Evolutionary conservation across 2,888 invertebrate genomes (phyloP).

Genomic region (Acanthosepion lycidas): DNA sequence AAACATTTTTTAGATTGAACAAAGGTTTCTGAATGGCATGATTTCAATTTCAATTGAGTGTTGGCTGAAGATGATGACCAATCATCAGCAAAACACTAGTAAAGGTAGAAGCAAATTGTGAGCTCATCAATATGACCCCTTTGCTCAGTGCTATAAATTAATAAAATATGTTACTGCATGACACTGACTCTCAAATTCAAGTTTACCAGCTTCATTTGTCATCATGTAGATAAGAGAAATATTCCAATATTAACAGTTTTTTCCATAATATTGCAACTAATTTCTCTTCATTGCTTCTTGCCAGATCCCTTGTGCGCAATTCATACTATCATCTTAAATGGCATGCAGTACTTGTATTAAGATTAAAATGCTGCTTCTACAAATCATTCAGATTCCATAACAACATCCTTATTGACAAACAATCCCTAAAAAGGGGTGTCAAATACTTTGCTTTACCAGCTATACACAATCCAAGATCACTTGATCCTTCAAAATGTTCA

Average conservation of each 20-base stretch:
- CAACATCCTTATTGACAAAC: background rate
- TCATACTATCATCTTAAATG: background rate
- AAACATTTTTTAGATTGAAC: too few relatives aligned
- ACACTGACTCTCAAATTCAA: background rate
- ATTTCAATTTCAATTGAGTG: too few relatives aligned
- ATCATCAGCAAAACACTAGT: too few relatives aligned
- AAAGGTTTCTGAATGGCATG: too few relatives aligned
- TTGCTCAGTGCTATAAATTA: background rate
- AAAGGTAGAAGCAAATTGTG: too few relatives aligned
- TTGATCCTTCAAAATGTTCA: too few relatives aligned
- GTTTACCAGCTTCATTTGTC: background rate
- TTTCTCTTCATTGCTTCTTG: background rate
- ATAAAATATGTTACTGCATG: background rate
- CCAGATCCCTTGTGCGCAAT: background rate
- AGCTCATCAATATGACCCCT: too few relatives aligned
- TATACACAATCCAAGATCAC: background rate
- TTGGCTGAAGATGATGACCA: too few relatives aligned
- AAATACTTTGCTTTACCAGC: background rate
- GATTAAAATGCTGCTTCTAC: background rate
- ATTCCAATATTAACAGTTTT: background rate
- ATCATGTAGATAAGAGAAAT: background rate
- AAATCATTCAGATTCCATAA: background rate
- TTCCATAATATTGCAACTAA: background rate
- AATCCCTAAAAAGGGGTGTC: background rate
- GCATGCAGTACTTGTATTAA: background rate